Evolutionary conservation across 2,797 vertebrate species (phyloP).

Genomic region (Lacerta bilineata): DNA sequence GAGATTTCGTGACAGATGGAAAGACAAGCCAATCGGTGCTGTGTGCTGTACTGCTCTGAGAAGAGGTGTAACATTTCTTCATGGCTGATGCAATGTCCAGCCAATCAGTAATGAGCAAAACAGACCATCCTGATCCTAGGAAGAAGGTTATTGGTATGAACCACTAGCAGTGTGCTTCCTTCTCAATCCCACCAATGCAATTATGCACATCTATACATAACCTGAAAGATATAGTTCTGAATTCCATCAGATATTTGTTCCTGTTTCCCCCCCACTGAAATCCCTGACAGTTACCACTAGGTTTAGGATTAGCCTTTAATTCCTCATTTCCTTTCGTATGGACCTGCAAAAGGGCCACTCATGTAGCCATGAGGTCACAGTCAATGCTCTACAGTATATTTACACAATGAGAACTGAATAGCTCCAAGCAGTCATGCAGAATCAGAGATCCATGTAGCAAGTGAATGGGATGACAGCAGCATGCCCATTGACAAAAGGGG

Average conservation of each 20-base stretch:
- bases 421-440: slow-evolving; percentile 67
- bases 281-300: slow-evolving; percentile 46
- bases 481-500: slow-evolving; percentile 49
- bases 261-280: slow-evolving; percentile 41
- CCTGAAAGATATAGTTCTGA: not conserved
- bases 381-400: slow-evolving; percentile 48
- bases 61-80: not conserved
- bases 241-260: not conserved
- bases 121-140: too few relatives aligned
- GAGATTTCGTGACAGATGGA: not conserved
- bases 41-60: not conserved
- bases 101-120: not conserved
- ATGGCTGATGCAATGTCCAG: not conserved
- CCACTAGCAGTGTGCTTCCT: too few relatives aligned
- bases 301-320: slow-evolving; percentile 70
- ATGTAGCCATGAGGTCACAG: slow-evolving; percentile 68
- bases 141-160: not conserved
- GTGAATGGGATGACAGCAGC: slow-evolving; percentile 42
- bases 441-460: slow-evolving; percentile 56
- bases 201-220: not conserved
- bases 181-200: not conserved
- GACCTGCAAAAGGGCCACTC: slow-evolving; percentile 64
- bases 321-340: slow-evolving; percentile 69
- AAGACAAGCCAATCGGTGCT: not conserved
- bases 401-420: slow-evolving; percentile 65